Evolutionary conservation across 2,888 invertebrate genomes (phyloP).

Genomic region (Caenorhabditis sp.): DNA sequence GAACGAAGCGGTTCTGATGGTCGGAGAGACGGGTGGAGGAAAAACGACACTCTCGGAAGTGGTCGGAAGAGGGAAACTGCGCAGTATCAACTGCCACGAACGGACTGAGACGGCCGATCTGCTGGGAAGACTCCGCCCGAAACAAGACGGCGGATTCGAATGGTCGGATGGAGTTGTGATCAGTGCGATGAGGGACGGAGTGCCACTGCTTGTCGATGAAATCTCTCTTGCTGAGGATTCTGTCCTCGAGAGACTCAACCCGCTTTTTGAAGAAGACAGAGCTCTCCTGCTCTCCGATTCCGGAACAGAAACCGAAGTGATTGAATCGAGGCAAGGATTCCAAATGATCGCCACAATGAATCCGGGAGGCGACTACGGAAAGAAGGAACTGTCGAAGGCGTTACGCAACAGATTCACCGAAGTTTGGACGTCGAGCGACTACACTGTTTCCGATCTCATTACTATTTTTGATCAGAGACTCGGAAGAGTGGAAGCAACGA

Average conservation of each 20-base stretch:
- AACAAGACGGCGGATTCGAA: conserved; percentile 84
- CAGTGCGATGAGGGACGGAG: conserved; percentile 89
- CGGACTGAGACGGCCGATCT: conserved; percentile 98
- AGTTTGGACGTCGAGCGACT: conserved; percentile 92
- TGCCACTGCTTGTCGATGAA: conserved; percentile 95
- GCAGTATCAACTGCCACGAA: conserved; percentile 96
- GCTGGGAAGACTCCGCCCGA: conserved; percentile 93
- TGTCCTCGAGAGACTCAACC: conserved; percentile 96
- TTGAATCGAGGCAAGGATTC: conserved; percentile 85
- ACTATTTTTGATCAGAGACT: conserved; percentile 84
- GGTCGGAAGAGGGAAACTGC: conserved; percentile 83
- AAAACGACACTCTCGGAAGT: conserved; percentile 80
- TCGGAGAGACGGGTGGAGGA: conserved; percentile 91
- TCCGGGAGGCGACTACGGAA: conserved; percentile 98
- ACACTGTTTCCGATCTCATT: conserved; percentile 85
- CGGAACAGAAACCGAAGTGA: conserved; percentile 82
- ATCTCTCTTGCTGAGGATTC: conserved; percentile 90
- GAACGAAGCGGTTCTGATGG: conserved; percentile 92
- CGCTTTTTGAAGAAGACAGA: conserved; percentile 90
- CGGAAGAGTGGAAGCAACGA: conserved; percentile 44
- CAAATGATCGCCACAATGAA: conserved; percentile 98
- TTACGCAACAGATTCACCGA: conserved; percentile 97
- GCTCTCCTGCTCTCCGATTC: conserved; percentile 92
- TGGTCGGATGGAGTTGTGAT: conserved; percentile 98
- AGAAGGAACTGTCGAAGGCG: conserved; percentile 97